Base-by-base conservation (phyloP, 2,888 invertebrate species). In the Anorthoa munda region DNA sequence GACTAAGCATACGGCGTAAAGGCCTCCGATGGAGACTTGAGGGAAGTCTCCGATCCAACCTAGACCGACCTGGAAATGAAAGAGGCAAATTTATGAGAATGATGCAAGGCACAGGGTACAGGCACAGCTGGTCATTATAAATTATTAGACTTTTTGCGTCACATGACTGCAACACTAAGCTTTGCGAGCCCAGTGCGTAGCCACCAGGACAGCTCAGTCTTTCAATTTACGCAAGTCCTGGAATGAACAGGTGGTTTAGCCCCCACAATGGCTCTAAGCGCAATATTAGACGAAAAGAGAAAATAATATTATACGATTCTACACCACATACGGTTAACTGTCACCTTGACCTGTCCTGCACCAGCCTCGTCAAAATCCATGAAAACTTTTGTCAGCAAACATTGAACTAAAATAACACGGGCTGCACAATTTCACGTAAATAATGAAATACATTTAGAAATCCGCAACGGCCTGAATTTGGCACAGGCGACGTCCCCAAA, bases 11-110 rank as follows among this genome's bases (percentile, higher is more conserved):
- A 97, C 94, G 0, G 98, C 98, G 94, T 99, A 99, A 13, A 99
- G 97, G 86, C 98, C 97, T 66, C 98, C 97, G 11, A 98, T 98
- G 90, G 98, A 98, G 90, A 98, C 97, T 97, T 97, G 97, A 0
- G 98, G 97, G 88, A 98, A 97, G 94, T 99, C 99, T 2, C 99
- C 99, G 15, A 99, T 97, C 97, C 98, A 98, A 39, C 99, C 99
- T 55, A 99, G 97, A 9, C 97, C 97, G 23, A 99, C 97, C 98
- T 98, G 92, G 4, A 92, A 93, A 5, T 55, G 39, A 65, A 48
- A 39, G 31, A 46, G 21, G 12, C 2, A 12, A n/a, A 26, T 39
- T 0, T 26, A 21, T 50, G n/a, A n/a, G 39, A 55, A 46, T 1
- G 15, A 50, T n/a, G 31, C 50, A 15, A 4, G 15, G 12, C 31